Conservation (phyloP, 1,140 invertebrate species). For the Cherax quadricarinatus region DNA sequence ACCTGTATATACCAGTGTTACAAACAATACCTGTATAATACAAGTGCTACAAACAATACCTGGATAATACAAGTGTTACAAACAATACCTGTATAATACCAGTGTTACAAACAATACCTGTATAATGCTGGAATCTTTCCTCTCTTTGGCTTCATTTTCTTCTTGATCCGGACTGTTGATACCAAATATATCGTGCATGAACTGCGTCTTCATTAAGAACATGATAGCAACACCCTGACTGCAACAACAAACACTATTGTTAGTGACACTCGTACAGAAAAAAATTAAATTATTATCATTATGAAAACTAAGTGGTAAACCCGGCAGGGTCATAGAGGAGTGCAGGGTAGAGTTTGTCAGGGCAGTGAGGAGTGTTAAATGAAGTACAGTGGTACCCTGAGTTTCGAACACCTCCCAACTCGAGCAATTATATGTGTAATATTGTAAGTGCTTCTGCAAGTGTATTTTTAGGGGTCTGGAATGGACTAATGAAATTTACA, state of each 20-base stretch:
- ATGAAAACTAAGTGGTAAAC: slow-evolving; percentile 4
- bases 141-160: slow-evolving; percentile 80
- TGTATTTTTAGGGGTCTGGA: too few species aligned
- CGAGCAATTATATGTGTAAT: too few species aligned
- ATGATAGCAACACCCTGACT: slow-evolving; percentile 95
- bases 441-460: too few species aligned
- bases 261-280: not conserved
- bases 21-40: slow-evolving; percentile 85
- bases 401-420: too few species aligned
- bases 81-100: too few species aligned
- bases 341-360: not conserved
- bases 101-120: slow-evolving; percentile 80
- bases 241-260: slow-evolving; percentile 73
- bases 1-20: too few species aligned
- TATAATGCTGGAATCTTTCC: slow-evolving; percentile 86
- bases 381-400: too few species aligned
- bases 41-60: slow-evolving; percentile 76
- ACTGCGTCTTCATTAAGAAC: slow-evolving; percentile 87
- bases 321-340: not conserved
- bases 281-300: slow-evolving; percentile 56
- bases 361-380: too few species aligned
- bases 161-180: slow-evolving; percentile 78
- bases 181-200: slow-evolving; percentile 85
- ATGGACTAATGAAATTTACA: too few species aligned
- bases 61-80: too few species aligned